Evolutionary conservation across 2,113 vertebrate genomes (phyloP), one percentile per base, ranked within the genome.

Genomic region (Sardina pilchardus): DNA sequence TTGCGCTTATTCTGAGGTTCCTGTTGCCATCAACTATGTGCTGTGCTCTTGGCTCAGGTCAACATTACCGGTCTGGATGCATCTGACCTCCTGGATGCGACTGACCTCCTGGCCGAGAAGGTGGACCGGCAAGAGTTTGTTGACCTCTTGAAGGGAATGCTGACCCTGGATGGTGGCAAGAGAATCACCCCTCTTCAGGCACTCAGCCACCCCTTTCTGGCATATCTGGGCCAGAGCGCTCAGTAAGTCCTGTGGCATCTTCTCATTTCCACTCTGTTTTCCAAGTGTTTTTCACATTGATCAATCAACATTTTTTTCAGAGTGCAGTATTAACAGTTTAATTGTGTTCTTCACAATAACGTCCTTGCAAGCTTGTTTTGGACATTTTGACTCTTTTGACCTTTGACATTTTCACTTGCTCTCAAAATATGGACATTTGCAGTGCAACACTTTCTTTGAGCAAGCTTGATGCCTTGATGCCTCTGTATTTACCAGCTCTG

Each of bases 81-180:
- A n/a, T n/a, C n/a, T 34, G 4, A 24, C 3, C 19, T 14, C n/a
- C 95, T 99, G 91, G 98, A 99, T 89, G 97, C 98, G 87, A 99
- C 97, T 0, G 98, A 99, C 90, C 96, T 99, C 95, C 94, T 99
- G 96, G 97, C 98, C 43, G 98, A 99, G 95, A 99, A 99, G 92
- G 98, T 98, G 1, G 98, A 99, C 92, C 92, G 98, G 45, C 97
- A 98, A 90, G 98, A 99, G 90, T 99, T 98, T 85, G 99, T 99
- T 88, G 98, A 99, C 93, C 94, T 99, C 92, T 95, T 99, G 91
- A 99, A 99, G 94, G 99, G 99, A 95, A 99, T 99, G 98, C 95
- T 99, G 91, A 99, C 98, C 0, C 97, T 99, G 84, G 98, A 99
- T 89, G 97, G 98, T 81, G 98, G 99, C 94, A 99, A 99, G 92